Evolutionary conservation across 2,113 vertebrate genomes (phyloP), one percentile per base, ranked within the genome.

Genomic region (Neotoma lepida): DNA sequence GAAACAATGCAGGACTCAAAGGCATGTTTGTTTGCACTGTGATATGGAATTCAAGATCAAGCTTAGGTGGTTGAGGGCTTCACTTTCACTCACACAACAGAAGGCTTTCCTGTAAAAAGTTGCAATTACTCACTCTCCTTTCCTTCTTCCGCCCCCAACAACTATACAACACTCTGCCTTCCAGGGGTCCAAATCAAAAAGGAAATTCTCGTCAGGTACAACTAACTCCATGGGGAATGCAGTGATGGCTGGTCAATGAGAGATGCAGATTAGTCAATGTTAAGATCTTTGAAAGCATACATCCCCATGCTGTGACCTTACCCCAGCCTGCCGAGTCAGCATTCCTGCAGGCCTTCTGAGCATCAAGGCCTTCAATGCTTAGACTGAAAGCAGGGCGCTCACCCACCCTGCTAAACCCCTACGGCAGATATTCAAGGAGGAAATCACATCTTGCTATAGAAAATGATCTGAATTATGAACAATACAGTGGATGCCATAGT

Each of bases 1-100:
- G 88, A 96, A 97, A 97, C 97, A 98, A 97, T 70, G 70, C 58
- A 94, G 54, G 63, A 35, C 86, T 96, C 49, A 96, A 97, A 95
- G 88, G 70, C 88, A 58, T 63, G 44, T 86, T 89, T 77, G 80
- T 89, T 95, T 96, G 92, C 78, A 96, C 63, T 92, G 1, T 94
- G 80, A 56, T 94, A 89, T 66, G 91, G 63, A 94, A 81, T 84
- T 94, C 93, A n/a, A 1, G 77, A 8, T 14, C 2, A 92, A 33
- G 80, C 0, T 4, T 2, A 58, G 77, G 91, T 96, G 88, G 70
- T 91, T 35, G 10, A 95, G 90, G 91, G 41, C 6, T 0, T 74
- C 91, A 77, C 87, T 85, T 84, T 71, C 73, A 15, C 10, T 81
- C n/a, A 41, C 26, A 94, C 66, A 89, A 80, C 46, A 89, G 80